A percentile compares a stretch with the other conserved stretches of the same genome.
These are phyloP conservation scores for Dipus sagitta DNA, from an alignment of 2,797 vertebrate genomes.

Conservation along the genomic window DNA sequence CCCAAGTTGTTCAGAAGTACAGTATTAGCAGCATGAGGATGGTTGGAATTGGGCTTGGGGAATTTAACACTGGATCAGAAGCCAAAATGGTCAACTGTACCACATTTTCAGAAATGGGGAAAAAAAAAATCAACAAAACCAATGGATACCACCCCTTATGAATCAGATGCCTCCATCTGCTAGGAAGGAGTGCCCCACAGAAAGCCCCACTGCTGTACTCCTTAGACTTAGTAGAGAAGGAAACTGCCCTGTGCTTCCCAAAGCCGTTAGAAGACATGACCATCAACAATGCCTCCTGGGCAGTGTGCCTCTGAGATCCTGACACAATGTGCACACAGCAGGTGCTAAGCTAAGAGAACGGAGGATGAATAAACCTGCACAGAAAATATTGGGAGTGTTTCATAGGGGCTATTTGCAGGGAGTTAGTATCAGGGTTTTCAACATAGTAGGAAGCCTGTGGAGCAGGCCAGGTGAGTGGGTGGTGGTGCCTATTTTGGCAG, in stretches of 20 bases:
- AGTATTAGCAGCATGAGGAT: not conserved
- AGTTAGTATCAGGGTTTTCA: not conserved
- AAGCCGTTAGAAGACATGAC: not conserved
- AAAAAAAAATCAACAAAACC: not conserved
- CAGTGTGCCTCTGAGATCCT: not conserved
- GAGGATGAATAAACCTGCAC: not conserved
- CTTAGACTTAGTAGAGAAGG: not conserved
- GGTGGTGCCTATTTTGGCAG: not conserved
- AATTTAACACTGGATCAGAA: not conserved
- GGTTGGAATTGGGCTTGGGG: too few relatives aligned
- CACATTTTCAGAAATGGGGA: not conserved
- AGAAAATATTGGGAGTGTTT: not conserved
- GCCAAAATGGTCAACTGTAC: not conserved
- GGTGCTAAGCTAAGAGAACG: not conserved
- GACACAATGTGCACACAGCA: not conserved
- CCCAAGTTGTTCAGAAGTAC: not conserved
- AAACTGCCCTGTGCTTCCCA: not conserved
- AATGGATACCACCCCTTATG: not conserved
- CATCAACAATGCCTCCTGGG: not conserved
- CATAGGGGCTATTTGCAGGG: not conserved
- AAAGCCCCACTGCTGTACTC: not conserved
- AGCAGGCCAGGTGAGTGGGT: not conserved
- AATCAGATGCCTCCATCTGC: not conserved
- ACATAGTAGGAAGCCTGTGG: not conserved
- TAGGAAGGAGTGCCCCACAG: not conserved